Base-by-base conservation (phyloP, 1,140 invertebrate species). In the Eriosoma lanigerum region DNA sequence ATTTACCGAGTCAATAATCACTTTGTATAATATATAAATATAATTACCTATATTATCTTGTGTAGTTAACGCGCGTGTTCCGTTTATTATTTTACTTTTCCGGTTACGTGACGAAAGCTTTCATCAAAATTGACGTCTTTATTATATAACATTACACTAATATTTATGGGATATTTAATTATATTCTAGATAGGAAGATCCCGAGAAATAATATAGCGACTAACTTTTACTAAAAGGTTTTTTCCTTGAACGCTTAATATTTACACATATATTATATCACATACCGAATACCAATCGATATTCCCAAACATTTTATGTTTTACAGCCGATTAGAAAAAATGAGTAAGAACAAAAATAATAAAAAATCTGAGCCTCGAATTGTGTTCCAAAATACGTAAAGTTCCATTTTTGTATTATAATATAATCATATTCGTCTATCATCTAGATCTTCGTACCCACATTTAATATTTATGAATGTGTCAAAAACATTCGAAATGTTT, bases 91-190 rank as follows among this genome's bases (percentile, higher is more conserved):
- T 70, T 70, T 70, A 50, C 24, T 50, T 70, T 50, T 12, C 24
- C 24, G 8, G 68, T 72, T 72, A 72, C 68, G 68, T 72, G 68
- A 29, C 46, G 48, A 72, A 72, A 72, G 48, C 68, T 72, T 72
- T 72, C 68, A 72, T 72, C 68, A 72, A 72, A 72, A 72, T 72
- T 72, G 46, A 72, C 46, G 68, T 72, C 48, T 72, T 10, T 70
- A 38, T 8, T 4, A 38, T 46, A 66, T 32, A 60, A 60, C 1
- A 66, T 21, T 29, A 72, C n/a, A n/a, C n/a, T 50, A 72, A 72
- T 72, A 72, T 72, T 72, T 72, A 72, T 72, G 19, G 68, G 46
- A 0, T 29, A 50, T 52, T 9, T 46, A 21, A 15, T 68, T 3
- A n/a, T n/a, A n/a, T n/a, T n/a, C n/a, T n/a, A 26, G n/a, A 24